Base-by-base conservation (phyloP, 2,113 vertebrate genomes). In the Toxotes chatareus region DNA sequence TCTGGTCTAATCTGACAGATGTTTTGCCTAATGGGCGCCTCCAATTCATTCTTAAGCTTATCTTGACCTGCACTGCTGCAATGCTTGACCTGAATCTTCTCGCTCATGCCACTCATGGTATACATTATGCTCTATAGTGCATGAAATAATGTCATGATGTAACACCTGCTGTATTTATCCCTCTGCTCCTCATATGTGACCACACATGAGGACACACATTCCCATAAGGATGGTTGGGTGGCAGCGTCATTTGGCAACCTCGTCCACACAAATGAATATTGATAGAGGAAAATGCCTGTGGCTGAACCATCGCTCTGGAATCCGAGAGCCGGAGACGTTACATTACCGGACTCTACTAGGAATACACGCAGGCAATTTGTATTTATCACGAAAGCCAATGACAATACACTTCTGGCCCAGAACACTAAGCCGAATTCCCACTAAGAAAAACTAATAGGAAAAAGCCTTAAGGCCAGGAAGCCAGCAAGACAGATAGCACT, bases 401-500 rank as follows among this genome's bases (percentile, higher is more conserved):
- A 83, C 72, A 82, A 86, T 65, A 75, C 42, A 70, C 51, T 71
- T 75, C 53, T 66, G 68, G 27, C 59, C 47, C 46, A 21, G 57
- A 76, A 77, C 66, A 61, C 38, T 64, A 57, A 80, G 81, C 49
- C 74, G 63, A 81, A 59, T 87, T 90, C 77, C 70, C 76, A 73
- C 47, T 0, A 49, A 70, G 73, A 86, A 76, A 90, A 81, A 80
- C 44, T 72, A 79, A 82, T 81, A 62, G 87, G 38, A 87, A 88
- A 82, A 70, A 65, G 38, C 63, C 83, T 72, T 27, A 66, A 60
- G 67, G 66, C 64, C 49, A 71, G 63, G 16, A 82, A 70, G 80
- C 68, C 76, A 88, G 73, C 40, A 79, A 89, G 87, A 91, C 60
- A 55, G 85, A 93, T 87, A 32, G 69, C 83, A 67, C 81, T 82